Conservation (phyloP, 2,113 vertebrate species). For the Seriola dumerili region DNA sequence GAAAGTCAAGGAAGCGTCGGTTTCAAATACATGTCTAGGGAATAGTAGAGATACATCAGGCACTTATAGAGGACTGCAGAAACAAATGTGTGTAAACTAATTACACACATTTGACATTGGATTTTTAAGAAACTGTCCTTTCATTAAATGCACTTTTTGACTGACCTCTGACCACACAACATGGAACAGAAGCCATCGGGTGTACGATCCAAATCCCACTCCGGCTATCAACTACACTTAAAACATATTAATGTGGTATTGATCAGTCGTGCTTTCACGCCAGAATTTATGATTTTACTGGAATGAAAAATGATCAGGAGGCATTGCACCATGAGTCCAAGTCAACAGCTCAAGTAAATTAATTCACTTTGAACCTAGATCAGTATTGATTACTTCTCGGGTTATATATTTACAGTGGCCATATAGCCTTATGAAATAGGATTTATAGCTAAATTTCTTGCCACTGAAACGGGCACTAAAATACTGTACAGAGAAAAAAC, state of each 20-base stretch:
- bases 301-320: constrained; percentile 28
- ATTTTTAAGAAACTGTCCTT: not conserved
- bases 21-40: not conserved
- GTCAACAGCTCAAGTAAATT: constrained; percentile 47
- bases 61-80: not conserved
- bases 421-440: not conserved
- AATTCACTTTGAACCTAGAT: constrained; percentile 31
- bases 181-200: not conserved
- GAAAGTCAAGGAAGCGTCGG: not conserved
- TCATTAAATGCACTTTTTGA: not conserved
- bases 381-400: constrained; percentile 55
- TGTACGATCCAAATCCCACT: not conserved
- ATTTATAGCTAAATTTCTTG: constrained; percentile 28
- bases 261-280: constrained; percentile 33
- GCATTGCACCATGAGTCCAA: not conserved
- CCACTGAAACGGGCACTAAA: constrained; percentile 5
- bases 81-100: not conserved
- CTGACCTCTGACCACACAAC: not conserved
- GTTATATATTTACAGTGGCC: constrained; percentile 39
- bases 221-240: not conserved
- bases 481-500: constrained; percentile 1
- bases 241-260: constrained; percentile 44
- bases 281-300: constrained; percentile 47
- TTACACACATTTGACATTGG: not conserved
- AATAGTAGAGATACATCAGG: not conserved